Conservation (phyloP, 2,113 vertebrate genomes). For the Apteryx owenii region DNA sequence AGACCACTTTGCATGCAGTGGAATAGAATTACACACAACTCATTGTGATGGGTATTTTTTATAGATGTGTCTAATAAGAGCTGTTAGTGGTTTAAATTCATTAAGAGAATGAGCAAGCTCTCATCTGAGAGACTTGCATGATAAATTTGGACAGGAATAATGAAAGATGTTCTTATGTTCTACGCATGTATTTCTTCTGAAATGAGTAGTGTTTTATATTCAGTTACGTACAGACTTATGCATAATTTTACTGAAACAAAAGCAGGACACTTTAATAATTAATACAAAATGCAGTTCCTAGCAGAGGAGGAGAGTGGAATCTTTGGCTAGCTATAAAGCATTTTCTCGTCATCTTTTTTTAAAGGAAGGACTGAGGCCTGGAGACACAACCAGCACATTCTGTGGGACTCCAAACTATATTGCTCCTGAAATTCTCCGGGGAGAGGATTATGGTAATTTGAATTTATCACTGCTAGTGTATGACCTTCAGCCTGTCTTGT, state of each 20-base stretch:
- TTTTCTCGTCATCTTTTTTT: slow-evolving; percentile 7
- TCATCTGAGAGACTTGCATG: background rate
- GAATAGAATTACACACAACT: background rate
- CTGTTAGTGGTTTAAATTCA: background rate
- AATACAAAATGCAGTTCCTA: background rate
- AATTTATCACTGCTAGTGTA: background rate
- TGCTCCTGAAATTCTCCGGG: slow-evolving; percentile 96
- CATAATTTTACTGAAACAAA: background rate
- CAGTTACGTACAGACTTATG: background rate
- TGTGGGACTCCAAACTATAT: slow-evolving; percentile 99
- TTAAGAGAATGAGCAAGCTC: background rate
- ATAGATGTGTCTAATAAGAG: background rate
- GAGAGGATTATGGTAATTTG: slow-evolving; percentile 95
- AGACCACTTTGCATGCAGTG: background rate
- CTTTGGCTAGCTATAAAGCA: background rate
- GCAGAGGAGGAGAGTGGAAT: background rate
- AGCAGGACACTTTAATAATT: background rate
- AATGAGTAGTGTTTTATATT: background rate
- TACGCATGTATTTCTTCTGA: background rate
- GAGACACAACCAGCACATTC: slow-evolving; percentile 98
- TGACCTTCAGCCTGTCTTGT: background rate
- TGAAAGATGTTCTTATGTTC: background rate
- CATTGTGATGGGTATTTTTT: background rate
- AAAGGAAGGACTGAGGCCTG: slow-evolving; percentile 96
- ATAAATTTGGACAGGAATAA: background rate